phyloP scores from a whole-genome alignment of 2,888 invertebrate genomes.

The Micropterix aruncella region DNA sequence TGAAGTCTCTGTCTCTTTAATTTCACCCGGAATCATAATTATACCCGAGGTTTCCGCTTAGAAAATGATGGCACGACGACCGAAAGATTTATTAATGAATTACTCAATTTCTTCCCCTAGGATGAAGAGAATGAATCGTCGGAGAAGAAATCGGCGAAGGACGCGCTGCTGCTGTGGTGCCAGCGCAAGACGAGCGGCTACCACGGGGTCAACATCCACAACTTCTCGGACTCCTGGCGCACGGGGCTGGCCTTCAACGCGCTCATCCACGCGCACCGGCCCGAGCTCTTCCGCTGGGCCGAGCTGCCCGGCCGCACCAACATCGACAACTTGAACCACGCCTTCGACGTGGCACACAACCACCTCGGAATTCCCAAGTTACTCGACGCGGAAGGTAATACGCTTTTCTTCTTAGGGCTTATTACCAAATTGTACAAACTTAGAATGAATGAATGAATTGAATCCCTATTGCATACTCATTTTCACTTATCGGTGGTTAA shows the following conservation, averaged over 20 bases:
- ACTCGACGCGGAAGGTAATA: conserved; percentile 81
- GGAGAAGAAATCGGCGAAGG: conserved; percentile 97
- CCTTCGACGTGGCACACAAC: conserved; percentile 88
- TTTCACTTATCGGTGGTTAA: not conserved
- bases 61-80: no score
- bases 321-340: conserved; percentile 93
- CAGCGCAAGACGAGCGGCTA: conserved; percentile 96
- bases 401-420: not conserved
- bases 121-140: conserved; percentile 94
- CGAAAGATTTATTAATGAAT: no score
- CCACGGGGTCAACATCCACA: conserved; percentile 74
- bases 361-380: conserved; percentile 88
- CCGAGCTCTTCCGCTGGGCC: conserved; percentile 86
- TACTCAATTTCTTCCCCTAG: no score
- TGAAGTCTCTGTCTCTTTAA: no score
- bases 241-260: conserved; percentile 97
- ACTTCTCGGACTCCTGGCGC: conserved; percentile 90
- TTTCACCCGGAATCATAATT: no score
- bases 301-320: conserved; percentile 67
- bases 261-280: conserved; percentile 92
- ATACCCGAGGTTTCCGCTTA: no score
- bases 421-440: conserved; percentile 1
- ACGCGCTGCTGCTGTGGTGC: conserved; percentile 95
- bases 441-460: no score
- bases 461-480: no score